Percentiles rank a stretch among this genome's conserved stretches.
phyloP scores from a whole-genome alignment of 2,888 invertebrate species.

The Mellilla xanthometata region DNA sequence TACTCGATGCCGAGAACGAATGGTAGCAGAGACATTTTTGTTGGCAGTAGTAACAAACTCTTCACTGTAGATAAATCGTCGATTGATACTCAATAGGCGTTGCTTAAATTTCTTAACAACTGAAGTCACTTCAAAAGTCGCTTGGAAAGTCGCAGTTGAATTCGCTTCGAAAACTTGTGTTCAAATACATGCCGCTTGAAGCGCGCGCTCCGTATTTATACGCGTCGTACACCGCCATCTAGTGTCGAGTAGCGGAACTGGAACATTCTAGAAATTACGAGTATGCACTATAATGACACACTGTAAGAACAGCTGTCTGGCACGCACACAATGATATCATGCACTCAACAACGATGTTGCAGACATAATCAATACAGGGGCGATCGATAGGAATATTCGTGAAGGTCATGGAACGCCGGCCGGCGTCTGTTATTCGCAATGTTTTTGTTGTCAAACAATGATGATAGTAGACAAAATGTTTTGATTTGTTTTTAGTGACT shows the following conservation, averaged over 20 bases:
- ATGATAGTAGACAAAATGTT: too few relatives aligned
- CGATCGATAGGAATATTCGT: background rate
- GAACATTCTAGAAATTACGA: slow-evolving; percentile 8
- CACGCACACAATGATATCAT: background rate
- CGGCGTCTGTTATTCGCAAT: background rate
- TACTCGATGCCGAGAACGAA: slow-evolving; percentile 60
- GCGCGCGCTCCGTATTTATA: slow-evolving; percentile 40
- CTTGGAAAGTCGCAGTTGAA: slow-evolving; percentile 7
- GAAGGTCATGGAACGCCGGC: background rate
- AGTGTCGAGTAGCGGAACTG: slow-evolving; percentile 13
- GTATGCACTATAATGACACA: background rate
- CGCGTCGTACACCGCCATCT: slow-evolving; percentile 32
- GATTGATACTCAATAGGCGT: background rate
- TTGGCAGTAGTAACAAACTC: background rate
- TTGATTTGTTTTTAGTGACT: too few relatives aligned
- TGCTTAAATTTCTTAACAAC: background rate
- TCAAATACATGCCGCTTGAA: slow-evolving; percentile 45
- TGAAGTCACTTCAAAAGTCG: slow-evolving; percentile 2
- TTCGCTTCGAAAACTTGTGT: slow-evolving; percentile 26
- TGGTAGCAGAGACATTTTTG: slow-evolving; percentile 76
- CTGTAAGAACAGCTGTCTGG: background rate
- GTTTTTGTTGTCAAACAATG: background rate
- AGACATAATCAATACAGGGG: background rate
- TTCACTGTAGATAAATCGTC: background rate
- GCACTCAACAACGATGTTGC: background rate